Evolutionary conservation across 2,888 invertebrate genomes (phyloP), one percentile per base, ranked within the genome.

Genomic region (Sinopyrophorus schimmeli): DNA sequence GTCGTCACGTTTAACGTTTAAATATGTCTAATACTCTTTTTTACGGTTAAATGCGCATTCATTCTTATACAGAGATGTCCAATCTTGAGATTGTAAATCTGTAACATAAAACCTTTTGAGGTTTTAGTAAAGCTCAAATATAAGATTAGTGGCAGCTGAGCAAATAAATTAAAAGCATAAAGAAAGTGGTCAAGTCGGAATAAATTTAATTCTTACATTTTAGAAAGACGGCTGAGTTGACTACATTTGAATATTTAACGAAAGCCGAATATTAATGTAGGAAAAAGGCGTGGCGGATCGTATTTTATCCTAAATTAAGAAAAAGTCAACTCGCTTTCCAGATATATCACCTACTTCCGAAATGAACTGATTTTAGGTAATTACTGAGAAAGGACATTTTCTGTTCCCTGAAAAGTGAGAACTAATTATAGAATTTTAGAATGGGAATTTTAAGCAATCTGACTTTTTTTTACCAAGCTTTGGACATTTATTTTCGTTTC

Each of bases 121-220:
- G 23, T 31, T 30, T 31, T 23, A 41, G 31, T 17, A 16, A 31
- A 31, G 34, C 35, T 28, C 11, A 27, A 34, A 18, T 21, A 30
- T 27, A 28, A 38, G 46, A 46, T 46, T 38, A 38, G 38, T 47
- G 20, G 32, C 39, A 47, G 47, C 47, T 47, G 47, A 7, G 26
- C 32, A 47, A 47, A 47, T 47, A 47, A 47, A 47, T 46, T 46
- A 31, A 15, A 6, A 7, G 30, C 21, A 17, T 6, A 35, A 38
- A 21, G 21, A 28, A 43, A 23, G 26, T 26, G 47, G 26, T 47
- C 47, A 21, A 18, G 21, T 47, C 39, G 40, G 27, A 47, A 47
- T 47, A 47, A 39, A 47, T 39, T 24, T 26, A 27, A 35, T 35
- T 35, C 35, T 14, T 24, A 15, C 35, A 11, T 35, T 35, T 35